These are phyloP conservation scores for Oryzias sinensis DNA, from an alignment of 2,797 vertebrate species.

Conservation along the genomic window DNA sequence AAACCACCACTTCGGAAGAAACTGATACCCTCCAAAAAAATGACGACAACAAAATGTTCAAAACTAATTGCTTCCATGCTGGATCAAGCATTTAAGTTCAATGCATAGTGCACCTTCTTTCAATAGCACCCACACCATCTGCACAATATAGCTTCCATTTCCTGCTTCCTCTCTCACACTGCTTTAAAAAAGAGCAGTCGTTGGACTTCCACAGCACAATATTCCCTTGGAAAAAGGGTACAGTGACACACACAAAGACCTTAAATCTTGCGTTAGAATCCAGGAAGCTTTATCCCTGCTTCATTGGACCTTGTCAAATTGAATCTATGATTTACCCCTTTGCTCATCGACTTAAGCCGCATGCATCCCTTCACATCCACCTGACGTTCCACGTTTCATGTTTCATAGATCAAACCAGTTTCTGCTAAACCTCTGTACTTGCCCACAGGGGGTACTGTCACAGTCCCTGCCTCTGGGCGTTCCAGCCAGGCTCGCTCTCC, in stretches of 20 bases:
- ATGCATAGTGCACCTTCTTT: too few relatives aligned
- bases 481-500: not conserved
- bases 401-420: not conserved
- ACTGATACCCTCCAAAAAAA: too few relatives aligned
- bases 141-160: too few relatives aligned
- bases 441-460: not conserved
- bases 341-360: not conserved
- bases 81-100: too few relatives aligned
- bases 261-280: not conserved
- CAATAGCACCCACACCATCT: too few relatives aligned
- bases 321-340: not conserved
- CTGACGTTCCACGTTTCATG: not conserved
- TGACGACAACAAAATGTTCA: too few relatives aligned
- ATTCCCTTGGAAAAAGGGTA: not conserved
- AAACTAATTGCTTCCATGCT: too few relatives aligned
- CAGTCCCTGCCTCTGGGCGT: not conserved
- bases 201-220: not conserved
- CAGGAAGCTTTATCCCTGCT: not conserved
- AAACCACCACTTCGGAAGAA: too few relatives aligned
- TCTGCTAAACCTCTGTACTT: not conserved
- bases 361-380: not conserved
- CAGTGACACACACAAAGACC: not conserved
- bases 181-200: too few relatives aligned
- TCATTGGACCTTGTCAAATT: not conserved
- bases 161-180: too few relatives aligned